A percentile compares a stretch with the other conserved stretches of the same genome.
phyloP scores from a whole-genome alignment of 2,797 vertebrate species.

The Triplophysa yarkandensis region DNA sequence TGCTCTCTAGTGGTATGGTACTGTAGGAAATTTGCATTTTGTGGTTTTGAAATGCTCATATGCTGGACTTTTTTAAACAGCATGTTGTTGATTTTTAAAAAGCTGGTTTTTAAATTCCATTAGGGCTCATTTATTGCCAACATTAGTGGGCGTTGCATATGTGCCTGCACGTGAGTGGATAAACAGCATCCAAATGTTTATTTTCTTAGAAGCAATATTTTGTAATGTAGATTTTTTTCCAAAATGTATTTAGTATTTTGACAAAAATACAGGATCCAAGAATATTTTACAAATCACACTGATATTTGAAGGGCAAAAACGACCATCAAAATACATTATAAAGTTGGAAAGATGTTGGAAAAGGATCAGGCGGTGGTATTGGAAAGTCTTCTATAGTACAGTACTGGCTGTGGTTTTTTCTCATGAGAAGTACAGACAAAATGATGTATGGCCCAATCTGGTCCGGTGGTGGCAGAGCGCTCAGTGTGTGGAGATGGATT shows the following conservation, averaged over 20 bases:
- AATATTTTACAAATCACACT: too few species aligned
- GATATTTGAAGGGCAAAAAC: too few species aligned
- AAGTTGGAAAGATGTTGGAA: neutral
- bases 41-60: neutral
- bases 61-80: neutral
- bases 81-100: neutral
- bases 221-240: too few species aligned
- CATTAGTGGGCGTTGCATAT: too few species aligned
- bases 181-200: too few species aligned
- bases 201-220: too few species aligned
- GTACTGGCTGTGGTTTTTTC: conserved; percentile 2
- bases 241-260: too few species aligned
- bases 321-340: neutral
- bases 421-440: neutral
- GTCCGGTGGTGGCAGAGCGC: neutral
- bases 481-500: conserved; percentile 14
- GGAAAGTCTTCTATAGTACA: neutral
- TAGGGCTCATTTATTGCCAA: too few species aligned
- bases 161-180: too few species aligned
- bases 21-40: neutral
- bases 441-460: conserved; percentile 37
- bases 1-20: neutral
- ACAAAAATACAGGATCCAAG: too few species aligned
- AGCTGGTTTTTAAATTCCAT: too few species aligned
- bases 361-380: neutral